Percentiles rank a stretch among this genome's conserved stretches.
These are phyloP conservation scores for Coracopsis vasa DNA, from an alignment of 2,113 vertebrate species.

Conservation along the genomic window DNA sequence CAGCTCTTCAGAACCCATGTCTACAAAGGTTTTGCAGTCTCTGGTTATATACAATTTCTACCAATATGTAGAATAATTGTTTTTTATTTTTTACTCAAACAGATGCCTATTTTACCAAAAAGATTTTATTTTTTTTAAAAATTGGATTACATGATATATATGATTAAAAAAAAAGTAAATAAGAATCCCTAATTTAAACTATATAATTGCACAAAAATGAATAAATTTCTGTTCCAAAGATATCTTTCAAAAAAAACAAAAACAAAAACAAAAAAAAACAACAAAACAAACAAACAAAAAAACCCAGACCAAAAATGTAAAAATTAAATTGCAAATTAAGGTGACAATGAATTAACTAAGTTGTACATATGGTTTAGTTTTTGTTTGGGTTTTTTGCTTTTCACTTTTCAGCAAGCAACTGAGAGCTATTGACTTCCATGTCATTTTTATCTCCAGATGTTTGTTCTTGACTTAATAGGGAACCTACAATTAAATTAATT, in stretches of 20 bases:
- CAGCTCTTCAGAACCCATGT: background rate
- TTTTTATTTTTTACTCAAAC: background rate
- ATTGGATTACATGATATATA: background rate
- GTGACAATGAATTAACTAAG: background rate
- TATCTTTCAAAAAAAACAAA: background rate
- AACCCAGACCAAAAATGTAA: background rate
- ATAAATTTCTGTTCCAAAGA: background rate
- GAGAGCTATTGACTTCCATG: background rate
- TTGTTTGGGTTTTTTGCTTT: background rate
- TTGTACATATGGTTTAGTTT: background rate
- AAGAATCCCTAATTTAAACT: background rate
- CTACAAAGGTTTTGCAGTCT: background rate
- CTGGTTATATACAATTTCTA: background rate
- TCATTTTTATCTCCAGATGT: slow-evolving; percentile 8
- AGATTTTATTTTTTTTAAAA: background rate
- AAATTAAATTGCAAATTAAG: background rate
- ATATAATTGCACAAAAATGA: background rate
- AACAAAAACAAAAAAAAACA: fast-evolving
- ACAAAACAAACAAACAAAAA: background rate
- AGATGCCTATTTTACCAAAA: background rate
- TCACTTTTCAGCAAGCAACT: background rate
- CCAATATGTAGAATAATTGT: background rate
- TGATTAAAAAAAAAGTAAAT: background rate
- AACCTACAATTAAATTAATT: slow-evolving; percentile 3
- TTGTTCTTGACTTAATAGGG: background rate